Evolutionary conservation across 2,797 vertebrate species (phyloP), one percentile per base, ranked within the genome.

Genomic region (Micromesistius poutassou): DNA sequence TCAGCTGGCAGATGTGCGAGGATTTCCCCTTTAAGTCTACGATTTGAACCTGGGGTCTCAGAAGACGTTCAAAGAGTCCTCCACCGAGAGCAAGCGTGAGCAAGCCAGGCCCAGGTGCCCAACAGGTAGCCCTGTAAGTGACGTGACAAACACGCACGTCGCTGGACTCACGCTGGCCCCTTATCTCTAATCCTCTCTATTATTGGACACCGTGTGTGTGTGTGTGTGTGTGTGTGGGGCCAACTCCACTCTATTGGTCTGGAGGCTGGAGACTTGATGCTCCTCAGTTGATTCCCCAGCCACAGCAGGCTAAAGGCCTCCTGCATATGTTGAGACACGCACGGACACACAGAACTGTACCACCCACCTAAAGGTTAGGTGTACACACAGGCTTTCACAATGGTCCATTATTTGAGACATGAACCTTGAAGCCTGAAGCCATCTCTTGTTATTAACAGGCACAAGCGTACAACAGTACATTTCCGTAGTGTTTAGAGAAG

Each of bases 181-280:
- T 92, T 94, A 94, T 92, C 93, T 93, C 83, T 94, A 94, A 95
- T 93, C 93, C 91, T 78, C 72, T 82, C 87, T 94, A 93, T 93
- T 91, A 91, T 91, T 91, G 93, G 92, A 82, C 83, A 75, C 76
- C 78, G 77, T 72, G 76, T 38, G 78, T 83, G 76, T 14, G 19
- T 83, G 76, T n/a, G n/a, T n/a, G 77, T 72, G 76, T 38, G 78
- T 83, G 76, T 14, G 19, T 83, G 76, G 4, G 46, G 7, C 81
- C 42, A 77, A 72, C 82, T 87, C 84, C 78, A 33, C 30, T 82
- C 86, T 75, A 82, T 83, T 50, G 80, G 66, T 50, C 30, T 70
- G 73, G 78, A 62, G 76, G 79, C 81, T 38, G 76, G 71, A 83
- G 76, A 78, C 77, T 77, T 83, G 79, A 76, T 79, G 86, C 76